Percentiles rank a stretch among this genome's conserved stretches.
Evolutionary conservation across 2,797 vertebrate genomes (phyloP).

Genomic region (Odontamblyopus rebecca): DNA sequence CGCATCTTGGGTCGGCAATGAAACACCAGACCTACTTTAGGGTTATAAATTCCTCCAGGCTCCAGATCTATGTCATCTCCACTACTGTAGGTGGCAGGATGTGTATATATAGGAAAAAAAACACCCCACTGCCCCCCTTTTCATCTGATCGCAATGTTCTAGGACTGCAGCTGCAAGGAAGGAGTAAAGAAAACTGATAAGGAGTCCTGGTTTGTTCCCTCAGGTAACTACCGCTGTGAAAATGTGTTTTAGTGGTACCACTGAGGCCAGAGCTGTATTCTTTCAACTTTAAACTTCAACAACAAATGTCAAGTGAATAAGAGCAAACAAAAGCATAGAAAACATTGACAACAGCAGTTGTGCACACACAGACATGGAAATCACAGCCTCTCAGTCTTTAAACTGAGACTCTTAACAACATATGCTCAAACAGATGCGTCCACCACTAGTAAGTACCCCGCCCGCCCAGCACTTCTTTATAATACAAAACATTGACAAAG

Average conservation of each 20-base stretch:
- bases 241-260: constrained; percentile 7
- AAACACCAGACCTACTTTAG: constrained; percentile 49
- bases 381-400: neutral
- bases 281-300: constrained; percentile 8
- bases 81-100: constrained; percentile 5
- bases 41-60: constrained; percentile 30
- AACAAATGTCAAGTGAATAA: constrained; percentile 9
- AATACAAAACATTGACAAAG: constrained; percentile 33
- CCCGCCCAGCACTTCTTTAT: constrained; percentile 16
- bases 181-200: constrained; percentile 29
- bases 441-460: constrained; percentile 14
- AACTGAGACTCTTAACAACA: constrained; percentile 10
- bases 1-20: constrained; percentile 30
- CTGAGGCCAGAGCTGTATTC: neutral
- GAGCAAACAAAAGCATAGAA: constrained; percentile 25
- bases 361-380: neutral
- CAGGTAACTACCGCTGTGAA: constrained; percentile 10
- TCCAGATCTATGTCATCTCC: constrained; percentile 45
- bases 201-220: neutral
- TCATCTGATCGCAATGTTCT: constrained; percentile 30
- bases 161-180: constrained; percentile 27
- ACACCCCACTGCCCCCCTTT: constrained; percentile 20
- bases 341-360: neutral
- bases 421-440: constrained; percentile 18
- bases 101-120: constrained; percentile 26